Evolutionary conservation across 2,113 vertebrate species (phyloP).

Genomic region (Caretta caretta): DNA sequence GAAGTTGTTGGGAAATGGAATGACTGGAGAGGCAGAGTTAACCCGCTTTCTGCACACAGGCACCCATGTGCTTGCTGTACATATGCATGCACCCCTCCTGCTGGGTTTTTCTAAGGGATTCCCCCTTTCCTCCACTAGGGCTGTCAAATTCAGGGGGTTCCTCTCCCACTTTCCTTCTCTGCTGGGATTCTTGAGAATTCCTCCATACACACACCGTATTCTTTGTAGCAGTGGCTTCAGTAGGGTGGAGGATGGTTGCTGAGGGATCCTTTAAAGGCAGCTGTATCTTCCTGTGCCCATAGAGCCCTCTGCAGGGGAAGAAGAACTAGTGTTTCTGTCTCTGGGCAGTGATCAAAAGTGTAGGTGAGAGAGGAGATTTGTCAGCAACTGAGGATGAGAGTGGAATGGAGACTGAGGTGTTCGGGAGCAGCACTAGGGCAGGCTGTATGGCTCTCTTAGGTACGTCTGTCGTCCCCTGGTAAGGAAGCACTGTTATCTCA

Average conservation of each 20-base stretch:
- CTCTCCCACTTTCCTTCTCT: background rate
- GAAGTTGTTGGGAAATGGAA: background rate
- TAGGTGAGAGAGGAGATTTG: no score
- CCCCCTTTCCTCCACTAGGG: background rate
- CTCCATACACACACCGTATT: background rate
- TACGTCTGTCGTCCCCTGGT: no score
- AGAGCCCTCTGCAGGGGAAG: background rate
- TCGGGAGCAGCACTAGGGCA: no score
- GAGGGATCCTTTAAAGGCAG: background rate
- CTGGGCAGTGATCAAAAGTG: no score
- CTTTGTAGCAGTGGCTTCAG: background rate
- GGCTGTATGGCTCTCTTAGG: no score
- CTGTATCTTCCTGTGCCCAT: background rate
- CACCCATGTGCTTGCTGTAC: background rate
- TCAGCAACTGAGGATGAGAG: no score
- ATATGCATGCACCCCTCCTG: background rate
- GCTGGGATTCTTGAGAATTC: background rate
- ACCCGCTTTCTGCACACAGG: background rate
- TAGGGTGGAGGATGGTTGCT: background rate
- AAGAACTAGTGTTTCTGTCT: background rate
- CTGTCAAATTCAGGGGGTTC: background rate
- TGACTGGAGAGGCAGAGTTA: background rate
- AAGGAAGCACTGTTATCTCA: background rate
- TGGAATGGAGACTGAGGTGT: no score
- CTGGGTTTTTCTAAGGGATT: background rate